Conservation (phyloP, 2,888 invertebrate genomes). For the Brassicogethes aeneus region DNA sequence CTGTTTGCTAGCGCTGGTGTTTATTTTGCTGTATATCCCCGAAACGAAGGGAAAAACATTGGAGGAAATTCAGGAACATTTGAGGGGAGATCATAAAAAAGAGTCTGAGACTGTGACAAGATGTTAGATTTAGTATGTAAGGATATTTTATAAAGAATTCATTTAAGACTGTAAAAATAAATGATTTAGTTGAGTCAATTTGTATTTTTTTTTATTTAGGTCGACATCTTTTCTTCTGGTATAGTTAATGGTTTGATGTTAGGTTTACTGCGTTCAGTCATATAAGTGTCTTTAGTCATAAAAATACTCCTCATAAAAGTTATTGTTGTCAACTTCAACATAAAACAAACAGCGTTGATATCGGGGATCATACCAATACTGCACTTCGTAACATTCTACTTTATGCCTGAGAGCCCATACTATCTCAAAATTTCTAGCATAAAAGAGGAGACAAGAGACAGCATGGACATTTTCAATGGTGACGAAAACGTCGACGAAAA, state of each 20-base stretch:
- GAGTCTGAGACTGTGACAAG: too few species aligned
- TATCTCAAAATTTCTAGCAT: neutral
- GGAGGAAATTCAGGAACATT: neutral
- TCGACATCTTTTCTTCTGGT: neutral
- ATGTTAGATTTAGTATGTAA: too few species aligned
- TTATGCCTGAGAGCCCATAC: neutral
- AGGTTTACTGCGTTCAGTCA: neutral
- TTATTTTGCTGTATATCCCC: neutral
- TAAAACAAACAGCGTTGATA: neutral
- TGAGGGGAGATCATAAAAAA: neutral
- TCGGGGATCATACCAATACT: neutral
- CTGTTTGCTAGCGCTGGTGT: neutral
- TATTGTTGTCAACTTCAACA: neutral
- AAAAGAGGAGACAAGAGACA: neutral
- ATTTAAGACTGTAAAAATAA: too few species aligned
- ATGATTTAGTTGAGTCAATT: too few species aligned
- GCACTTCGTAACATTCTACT: neutral
- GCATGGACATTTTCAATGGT: too few species aligned
- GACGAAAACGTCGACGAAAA: too few species aligned
- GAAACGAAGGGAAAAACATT: neutral
- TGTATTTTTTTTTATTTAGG: too few species aligned
- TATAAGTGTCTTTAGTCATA: neutral
- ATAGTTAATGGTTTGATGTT: conserved; percentile 37
- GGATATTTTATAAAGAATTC: too few species aligned
- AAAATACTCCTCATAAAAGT: neutral